Percentiles rank a stretch among this genome's conserved stretches.
Evolutionary conservation across 2,797 vertebrate species (phyloP).

Genomic region (Lemur catta): DNA sequence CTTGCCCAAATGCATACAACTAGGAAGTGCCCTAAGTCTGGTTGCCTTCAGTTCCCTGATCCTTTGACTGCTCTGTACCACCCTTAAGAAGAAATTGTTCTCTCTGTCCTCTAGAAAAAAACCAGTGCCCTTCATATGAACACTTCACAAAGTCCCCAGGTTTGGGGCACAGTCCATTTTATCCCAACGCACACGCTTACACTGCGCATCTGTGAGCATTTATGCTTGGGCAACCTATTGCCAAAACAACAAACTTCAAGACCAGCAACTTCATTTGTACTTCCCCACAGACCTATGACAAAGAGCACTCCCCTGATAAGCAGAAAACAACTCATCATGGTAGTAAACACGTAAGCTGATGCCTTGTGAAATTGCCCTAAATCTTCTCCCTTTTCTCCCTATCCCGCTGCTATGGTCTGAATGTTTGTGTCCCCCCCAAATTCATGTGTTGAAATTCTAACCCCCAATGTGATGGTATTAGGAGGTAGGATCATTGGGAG

Average conservation of each 20-base stretch:
- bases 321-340: not conserved
- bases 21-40: not conserved
- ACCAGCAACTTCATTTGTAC: not conserved
- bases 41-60: not conserved
- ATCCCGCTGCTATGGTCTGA: not conserved
- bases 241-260: not conserved
- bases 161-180: not conserved
- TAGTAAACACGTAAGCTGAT: not conserved
- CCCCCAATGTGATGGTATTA: not conserved
- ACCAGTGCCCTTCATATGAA: not conserved
- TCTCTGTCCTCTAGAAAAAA: not conserved
- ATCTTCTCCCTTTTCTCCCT: not conserved
- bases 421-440: not conserved
- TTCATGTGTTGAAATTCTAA: not conserved
- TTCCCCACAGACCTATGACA: not conserved
- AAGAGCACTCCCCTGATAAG: not conserved
- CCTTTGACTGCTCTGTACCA: not conserved
- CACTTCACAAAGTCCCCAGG: not conserved
- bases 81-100: not conserved
- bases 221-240: not conserved
- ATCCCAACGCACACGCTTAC: not conserved
- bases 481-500: not conserved
- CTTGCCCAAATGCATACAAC: not conserved
- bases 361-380: not conserved
- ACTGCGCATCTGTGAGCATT: not conserved